phyloP scores from a whole-genome alignment of 2,888 invertebrate species.

The Craniophora ligustri region DNA sequence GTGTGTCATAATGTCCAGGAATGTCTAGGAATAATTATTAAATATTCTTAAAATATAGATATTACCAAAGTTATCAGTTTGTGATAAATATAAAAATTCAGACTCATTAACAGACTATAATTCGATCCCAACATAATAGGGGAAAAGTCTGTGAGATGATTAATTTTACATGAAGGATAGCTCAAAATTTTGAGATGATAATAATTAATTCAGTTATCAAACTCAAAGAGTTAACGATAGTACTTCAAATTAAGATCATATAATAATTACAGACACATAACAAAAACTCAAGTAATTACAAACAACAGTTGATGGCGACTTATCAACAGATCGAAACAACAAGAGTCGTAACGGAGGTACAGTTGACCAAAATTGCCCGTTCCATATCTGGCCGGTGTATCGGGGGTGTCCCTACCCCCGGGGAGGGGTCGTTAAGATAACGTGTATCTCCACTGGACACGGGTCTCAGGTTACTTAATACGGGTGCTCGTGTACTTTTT shows the following conservation, averaged over 20 bases:
- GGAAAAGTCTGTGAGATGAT: too few species aligned
- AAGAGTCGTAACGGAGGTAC: constrained; percentile 75
- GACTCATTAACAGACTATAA: too few species aligned
- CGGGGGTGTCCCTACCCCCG: constrained; percentile 52
- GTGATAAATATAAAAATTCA: too few species aligned
- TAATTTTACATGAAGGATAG: too few species aligned
- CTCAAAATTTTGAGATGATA: too few species aligned
- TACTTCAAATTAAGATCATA: not conserved
- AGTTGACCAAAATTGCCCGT: constrained; percentile 82
- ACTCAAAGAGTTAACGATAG: not conserved
- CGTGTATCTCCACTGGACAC: constrained; percentile 80
- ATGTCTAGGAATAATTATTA: too few species aligned
- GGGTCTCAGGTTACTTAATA: constrained; percentile 76
- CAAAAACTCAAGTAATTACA: constrained; percentile 41
- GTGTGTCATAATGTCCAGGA: too few species aligned
- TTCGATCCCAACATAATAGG: too few species aligned
- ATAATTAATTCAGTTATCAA: not conserved
- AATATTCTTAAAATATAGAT: too few species aligned
- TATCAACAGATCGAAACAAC: constrained; percentile 62
- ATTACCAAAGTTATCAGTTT: too few species aligned
- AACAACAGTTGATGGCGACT: constrained; percentile 39
- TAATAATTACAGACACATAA: constrained; percentile 36
- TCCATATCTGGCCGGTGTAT: constrained; percentile 75
- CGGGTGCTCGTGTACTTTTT: constrained; percentile 53
- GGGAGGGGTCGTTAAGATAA: constrained; percentile 83